Conservation (phyloP, 2,797 vertebrate species). For the Phylloscopus collybita region DNA sequence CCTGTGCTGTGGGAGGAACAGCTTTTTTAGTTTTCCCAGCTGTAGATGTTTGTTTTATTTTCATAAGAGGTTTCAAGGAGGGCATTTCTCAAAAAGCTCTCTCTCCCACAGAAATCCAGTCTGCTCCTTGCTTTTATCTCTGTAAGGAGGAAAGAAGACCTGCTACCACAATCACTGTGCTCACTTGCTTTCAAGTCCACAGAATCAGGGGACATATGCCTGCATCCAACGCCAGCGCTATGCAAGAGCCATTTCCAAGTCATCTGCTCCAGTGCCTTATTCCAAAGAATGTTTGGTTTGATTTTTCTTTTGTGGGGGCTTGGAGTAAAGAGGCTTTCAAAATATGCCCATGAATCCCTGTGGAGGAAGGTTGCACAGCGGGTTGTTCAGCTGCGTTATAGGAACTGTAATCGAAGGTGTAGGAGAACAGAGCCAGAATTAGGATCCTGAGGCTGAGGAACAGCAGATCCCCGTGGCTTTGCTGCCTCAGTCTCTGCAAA, state of each 20-base stretch:
- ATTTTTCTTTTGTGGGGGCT: neutral
- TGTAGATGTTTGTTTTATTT: neutral
- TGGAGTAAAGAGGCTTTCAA: slow-evolving; percentile 11
- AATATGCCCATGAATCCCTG: neutral
- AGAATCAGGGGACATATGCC: neutral
- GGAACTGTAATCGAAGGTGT: neutral
- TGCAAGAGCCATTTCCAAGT: slow-evolving; percentile 20
- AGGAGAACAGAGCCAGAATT: slow-evolving; percentile 29
- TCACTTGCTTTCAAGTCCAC: slow-evolving; percentile 1
- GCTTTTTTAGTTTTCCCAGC: neutral
- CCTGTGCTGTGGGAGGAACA: neutral
- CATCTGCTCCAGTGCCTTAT: neutral
- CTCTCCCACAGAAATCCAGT: neutral
- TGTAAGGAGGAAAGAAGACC: neutral
- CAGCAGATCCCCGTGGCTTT: neutral
- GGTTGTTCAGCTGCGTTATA: neutral
- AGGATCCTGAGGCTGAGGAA: neutral
- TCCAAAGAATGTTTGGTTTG: slow-evolving; percentile 1
- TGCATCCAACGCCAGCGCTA: neutral
- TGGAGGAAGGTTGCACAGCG: neutral
- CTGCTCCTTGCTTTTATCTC: slow-evolving; percentile 22
- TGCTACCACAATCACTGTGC: neutral
- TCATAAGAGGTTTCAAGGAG: neutral
- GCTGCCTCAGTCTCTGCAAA: neutral
- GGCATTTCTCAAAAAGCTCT: neutral